Conservation (phyloP, 2,797 vertebrate species). For the Liparis tanakae region DNA sequence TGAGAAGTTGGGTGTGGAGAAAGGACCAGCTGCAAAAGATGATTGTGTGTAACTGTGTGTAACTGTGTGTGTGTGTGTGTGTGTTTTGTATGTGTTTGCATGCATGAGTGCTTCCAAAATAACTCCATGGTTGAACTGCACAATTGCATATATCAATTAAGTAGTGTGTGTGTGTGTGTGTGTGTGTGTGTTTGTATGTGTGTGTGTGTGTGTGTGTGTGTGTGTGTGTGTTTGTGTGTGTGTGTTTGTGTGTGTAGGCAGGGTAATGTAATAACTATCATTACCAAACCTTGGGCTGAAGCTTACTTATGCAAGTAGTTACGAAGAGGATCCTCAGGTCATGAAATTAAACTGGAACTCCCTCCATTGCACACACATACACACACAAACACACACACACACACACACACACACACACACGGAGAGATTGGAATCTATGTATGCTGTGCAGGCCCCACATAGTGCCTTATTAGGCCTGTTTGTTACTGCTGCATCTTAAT, state of each 20-base stretch:
- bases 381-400: too few species aligned
- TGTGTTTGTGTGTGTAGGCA: slow-evolving; percentile 54
- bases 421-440: slow-evolving; percentile 15
- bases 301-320: slow-evolving; percentile 36
- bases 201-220: slow-evolving; percentile 38
- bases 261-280: slow-evolving; percentile 70
- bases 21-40: slow-evolving; percentile 52
- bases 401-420: neutral
- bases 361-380: too few species aligned
- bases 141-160: slow-evolving; percentile 50
- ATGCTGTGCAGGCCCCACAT: slow-evolving; percentile 33
- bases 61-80: slow-evolving; percentile 20
- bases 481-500: slow-evolving; percentile 68
- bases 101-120: slow-evolving; percentile 35
- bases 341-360: slow-evolving; percentile 33
- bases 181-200: slow-evolving; percentile 38
- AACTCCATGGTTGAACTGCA: slow-evolving; percentile 33
- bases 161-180: neutral
- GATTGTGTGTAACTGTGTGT: slow-evolving; percentile 37
- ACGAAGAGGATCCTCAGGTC: slow-evolving; percentile 14
- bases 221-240: slow-evolving; percentile 40
- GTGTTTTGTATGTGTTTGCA: slow-evolving; percentile 6
- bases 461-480: slow-evolving; percentile 64
- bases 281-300: slow-evolving; percentile 64
- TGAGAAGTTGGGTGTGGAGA: slow-evolving; percentile 60